Evolutionary conservation across 2,113 vertebrate genomes (phyloP).

Genomic region (Hyperopisus bebe): DNA sequence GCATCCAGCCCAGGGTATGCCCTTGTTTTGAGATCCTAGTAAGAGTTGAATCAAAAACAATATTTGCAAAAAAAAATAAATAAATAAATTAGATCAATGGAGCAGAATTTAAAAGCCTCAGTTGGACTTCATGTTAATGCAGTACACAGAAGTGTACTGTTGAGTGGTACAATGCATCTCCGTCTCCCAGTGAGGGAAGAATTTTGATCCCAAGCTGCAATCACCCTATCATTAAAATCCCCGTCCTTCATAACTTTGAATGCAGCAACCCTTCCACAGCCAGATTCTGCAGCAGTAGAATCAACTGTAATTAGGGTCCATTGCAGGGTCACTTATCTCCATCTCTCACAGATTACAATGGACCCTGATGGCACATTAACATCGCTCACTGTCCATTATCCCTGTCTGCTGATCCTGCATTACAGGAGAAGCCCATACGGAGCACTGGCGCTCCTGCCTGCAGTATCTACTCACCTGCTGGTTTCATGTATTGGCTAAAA

Average conservation of each 20-base stretch:
- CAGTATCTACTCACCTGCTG: slow-evolving; percentile 29
- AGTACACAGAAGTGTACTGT: background rate
- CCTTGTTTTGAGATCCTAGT: background rate
- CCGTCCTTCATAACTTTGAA: background rate
- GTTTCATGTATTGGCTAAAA: slow-evolving; percentile 47
- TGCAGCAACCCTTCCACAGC: background rate
- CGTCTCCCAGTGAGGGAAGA: background rate
- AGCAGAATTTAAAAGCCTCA: background rate
- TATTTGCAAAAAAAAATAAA: background rate
- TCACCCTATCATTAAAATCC: background rate
- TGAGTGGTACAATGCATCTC: background rate
- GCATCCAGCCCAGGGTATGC: background rate
- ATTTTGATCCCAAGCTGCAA: background rate
- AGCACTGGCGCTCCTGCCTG: background rate
- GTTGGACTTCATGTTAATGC: background rate
- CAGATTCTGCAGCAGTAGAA: background rate
- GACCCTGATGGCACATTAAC: background rate
- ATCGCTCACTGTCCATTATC: background rate
- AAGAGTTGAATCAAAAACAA: background rate
- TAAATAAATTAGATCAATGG: too few species aligned
- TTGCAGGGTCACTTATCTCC: background rate
- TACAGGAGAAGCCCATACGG: background rate
- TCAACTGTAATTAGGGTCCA: background rate
- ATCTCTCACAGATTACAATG: background rate
- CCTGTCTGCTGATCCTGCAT: background rate